A percentile compares a stretch with the other conserved stretches of the same genome.
These are phyloP conservation scores for Borostomias antarcticus DNA, from an alignment of 2,797 vertebrate species.

Conservation along the genomic window DNA sequence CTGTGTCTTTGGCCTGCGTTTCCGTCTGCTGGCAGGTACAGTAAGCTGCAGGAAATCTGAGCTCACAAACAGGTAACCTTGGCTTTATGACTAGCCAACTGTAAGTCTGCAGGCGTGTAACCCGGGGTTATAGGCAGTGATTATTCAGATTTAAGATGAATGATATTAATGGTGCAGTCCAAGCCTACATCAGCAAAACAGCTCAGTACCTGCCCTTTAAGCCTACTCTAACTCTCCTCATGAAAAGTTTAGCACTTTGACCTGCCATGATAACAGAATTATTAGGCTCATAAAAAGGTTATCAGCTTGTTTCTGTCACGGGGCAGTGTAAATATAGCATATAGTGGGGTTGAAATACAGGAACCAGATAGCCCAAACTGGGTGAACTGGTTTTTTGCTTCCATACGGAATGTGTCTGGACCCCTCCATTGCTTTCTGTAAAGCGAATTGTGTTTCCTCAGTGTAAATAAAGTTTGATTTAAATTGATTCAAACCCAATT, in stretches of 20 bases:
- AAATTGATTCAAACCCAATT: neutral
- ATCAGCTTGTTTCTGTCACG: neutral
- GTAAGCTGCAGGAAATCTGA: neutral
- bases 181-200: constrained; percentile 12
- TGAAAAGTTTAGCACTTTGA: constrained; percentile 41
- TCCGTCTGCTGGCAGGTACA: neutral
- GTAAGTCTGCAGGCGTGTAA: neutral
- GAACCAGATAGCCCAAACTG: too few species aligned
- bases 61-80: neutral
- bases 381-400: too few species aligned
- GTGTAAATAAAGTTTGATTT: too few species aligned
- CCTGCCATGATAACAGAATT: neutral
- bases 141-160: neutral
- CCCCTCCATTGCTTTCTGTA: too few species aligned
- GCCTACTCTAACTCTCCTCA: constrained; percentile 14
- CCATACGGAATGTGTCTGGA: too few species aligned
- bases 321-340: neutral
- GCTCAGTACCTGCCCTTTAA: constrained; percentile 30
- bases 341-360: too few species aligned
- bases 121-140: neutral
- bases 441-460: too few species aligned
- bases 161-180: neutral
- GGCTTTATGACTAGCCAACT: neutral
- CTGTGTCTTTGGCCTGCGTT: neutral
- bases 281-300: neutral